Conservation (phyloP, 2,888 invertebrate genomes). For the Apotomis turbidana region DNA sequence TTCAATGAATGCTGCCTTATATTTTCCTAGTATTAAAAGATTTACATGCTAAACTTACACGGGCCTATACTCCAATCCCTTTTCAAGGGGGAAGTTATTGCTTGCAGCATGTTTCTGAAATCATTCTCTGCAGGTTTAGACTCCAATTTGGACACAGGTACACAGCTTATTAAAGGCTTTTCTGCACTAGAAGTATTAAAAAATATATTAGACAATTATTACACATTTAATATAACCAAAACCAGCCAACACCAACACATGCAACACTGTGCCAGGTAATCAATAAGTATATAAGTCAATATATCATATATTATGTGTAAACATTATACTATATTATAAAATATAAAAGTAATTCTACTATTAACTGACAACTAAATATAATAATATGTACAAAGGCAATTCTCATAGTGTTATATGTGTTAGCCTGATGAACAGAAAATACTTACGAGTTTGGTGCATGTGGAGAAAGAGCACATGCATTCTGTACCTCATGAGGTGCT, state of each 20-base stretch:
- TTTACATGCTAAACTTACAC: constrained; percentile 41
- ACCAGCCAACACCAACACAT: constrained; percentile 10
- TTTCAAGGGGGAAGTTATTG: constrained; percentile 41
- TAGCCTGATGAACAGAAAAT: neutral
- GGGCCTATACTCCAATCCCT: constrained; percentile 43
- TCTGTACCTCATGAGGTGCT: constrained; percentile 6
- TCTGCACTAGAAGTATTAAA: constrained; percentile 41
- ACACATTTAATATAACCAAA: constrained; percentile 6
- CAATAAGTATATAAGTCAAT: constrained; percentile 1
- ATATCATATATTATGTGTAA: neutral
- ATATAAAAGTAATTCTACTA: neutral
- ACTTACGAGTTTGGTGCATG: constrained; percentile 22
- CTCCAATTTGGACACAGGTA: constrained; percentile 43
- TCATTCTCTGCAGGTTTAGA: constrained; percentile 34
- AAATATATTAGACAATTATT: constrained; percentile 26
- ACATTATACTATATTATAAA: neutral
- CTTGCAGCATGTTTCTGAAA: constrained; percentile 35
- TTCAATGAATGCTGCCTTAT: neutral
- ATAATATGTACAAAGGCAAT: neutral
- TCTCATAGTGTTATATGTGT: constrained; percentile 7
- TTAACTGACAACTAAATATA: neutral
- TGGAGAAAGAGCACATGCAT: neutral
- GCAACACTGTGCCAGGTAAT: constrained; percentile 19
- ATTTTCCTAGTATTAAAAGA: neutral
- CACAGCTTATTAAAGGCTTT: constrained; percentile 42